Conservation (phyloP, 1,140 invertebrate species). For the Lamellibrachia luymesi region DNA sequence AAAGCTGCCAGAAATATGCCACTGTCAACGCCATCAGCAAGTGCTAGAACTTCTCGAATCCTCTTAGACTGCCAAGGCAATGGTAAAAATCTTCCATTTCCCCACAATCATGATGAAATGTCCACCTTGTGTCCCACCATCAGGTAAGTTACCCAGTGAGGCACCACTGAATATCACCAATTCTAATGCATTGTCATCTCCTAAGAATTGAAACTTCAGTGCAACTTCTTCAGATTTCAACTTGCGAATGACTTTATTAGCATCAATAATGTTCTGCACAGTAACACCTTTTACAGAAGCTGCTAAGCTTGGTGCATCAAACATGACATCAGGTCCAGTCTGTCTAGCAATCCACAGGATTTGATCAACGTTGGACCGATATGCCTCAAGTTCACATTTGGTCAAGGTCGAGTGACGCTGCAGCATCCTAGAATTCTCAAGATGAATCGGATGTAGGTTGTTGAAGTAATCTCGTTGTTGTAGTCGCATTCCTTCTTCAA, state of each 20-base stretch:
- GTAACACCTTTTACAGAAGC: slow-evolving; percentile 19
- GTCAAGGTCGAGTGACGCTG: not conserved
- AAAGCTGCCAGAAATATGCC: not conserved
- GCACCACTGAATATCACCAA: not conserved
- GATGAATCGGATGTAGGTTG: slow-evolving; percentile 22
- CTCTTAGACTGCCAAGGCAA: not conserved
- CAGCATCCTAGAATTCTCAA: not conserved
- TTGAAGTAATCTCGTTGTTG: not conserved
- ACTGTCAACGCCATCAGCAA: slow-evolving; percentile 10
- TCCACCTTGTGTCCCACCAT: slow-evolving; percentile 19
- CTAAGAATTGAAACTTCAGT: slow-evolving; percentile 24
- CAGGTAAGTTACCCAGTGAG: not conserved
- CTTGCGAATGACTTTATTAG: slow-evolving; percentile 28
- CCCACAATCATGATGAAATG: not conserved
- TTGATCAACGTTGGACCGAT: slow-evolving; percentile 28
- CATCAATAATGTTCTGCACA: slow-evolving; percentile 24
- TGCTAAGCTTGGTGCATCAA: slow-evolving; percentile 27
- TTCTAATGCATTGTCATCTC: not conserved
- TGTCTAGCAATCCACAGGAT: slow-evolving; percentile 31
- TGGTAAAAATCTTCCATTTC: slow-evolving; percentile 5
- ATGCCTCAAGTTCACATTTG: slow-evolving; percentile 11
- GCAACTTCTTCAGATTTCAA: not conserved
- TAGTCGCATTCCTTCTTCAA: too few relatives aligned
- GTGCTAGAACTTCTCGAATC: slow-evolving; percentile 13
- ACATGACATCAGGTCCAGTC: slow-evolving; percentile 30